phyloP scores from a whole-genome alignment of 2,888 invertebrate species.

The Periphyllus acericola region DNA sequence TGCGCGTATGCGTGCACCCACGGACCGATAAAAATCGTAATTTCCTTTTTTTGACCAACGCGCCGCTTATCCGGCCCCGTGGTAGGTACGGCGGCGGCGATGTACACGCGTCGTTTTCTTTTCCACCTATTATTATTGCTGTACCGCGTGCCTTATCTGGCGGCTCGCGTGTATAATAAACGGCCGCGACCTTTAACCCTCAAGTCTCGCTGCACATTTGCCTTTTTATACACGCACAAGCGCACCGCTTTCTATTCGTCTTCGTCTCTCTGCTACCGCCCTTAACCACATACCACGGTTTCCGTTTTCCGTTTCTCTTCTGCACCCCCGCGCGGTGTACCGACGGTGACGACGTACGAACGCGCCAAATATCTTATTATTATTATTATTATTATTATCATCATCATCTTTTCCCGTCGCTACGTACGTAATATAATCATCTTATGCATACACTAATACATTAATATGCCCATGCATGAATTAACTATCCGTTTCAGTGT shows the following conservation, averaged over 20 bases:
- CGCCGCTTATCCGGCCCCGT: slow-evolving; percentile 18
- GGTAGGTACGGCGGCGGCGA: not conserved
- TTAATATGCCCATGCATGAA: too few relatives aligned
- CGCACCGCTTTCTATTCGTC: not conserved
- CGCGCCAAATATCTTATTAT: too few relatives aligned
- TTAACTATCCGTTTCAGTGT: too few relatives aligned
- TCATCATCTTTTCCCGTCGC: too few relatives aligned
- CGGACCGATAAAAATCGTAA: slow-evolving; percentile 58
- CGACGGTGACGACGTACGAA: too few relatives aligned
- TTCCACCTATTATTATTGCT: not conserved
- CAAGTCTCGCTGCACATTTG: not conserved
- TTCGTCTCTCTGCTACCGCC: not conserved
- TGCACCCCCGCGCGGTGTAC: not conserved
- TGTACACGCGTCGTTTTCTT: slow-evolving; percentile 7
- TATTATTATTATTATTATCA: too few relatives aligned
- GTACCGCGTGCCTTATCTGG: not conserved
- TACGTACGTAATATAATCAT: too few relatives aligned
- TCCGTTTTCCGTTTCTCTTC: not conserved
- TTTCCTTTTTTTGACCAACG: slow-evolving; percentile 58
- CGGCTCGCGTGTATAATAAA: not conserved
- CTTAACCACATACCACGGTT: not conserved
- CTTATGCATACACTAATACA: too few relatives aligned
- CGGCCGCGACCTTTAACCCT: not conserved
- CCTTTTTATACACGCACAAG: not conserved
- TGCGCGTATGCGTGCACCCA: too few relatives aligned